Percentiles rank a stretch among this genome's conserved stretches.
phyloP scores from a whole-genome alignment of 2,797 vertebrate genomes.

The Sebastes taczanowskii region DNA sequence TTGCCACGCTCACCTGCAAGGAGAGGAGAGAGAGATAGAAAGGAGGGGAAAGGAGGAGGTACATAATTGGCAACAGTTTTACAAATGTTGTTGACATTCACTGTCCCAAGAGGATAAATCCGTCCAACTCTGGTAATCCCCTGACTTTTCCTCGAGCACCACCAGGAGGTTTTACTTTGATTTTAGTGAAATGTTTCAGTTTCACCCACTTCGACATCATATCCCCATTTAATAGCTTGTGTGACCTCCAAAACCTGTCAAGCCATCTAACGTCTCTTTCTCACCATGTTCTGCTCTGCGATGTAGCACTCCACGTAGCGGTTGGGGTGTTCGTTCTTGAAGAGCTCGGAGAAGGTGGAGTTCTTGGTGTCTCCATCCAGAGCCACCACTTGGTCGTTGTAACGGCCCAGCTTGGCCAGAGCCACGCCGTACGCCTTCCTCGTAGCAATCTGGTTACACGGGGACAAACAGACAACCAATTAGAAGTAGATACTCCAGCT shows the following conservation, averaged over 20 bases:
- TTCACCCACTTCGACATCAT: no score
- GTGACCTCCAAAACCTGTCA: neutral
- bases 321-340: slow-evolving; percentile 92
- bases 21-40: neutral
- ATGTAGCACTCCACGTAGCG: slow-evolving; percentile 96
- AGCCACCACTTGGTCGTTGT: slow-evolving; percentile 88
- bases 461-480: neutral
- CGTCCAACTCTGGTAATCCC: neutral
- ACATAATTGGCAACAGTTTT: no score
- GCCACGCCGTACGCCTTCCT: slow-evolving; percentile 93
- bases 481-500: neutral
- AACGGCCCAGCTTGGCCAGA: slow-evolving; percentile 91
- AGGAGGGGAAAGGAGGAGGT: neutral
- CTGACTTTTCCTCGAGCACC: neutral
- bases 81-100: neutral
- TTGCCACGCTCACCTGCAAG: slow-evolving; percentile 90
- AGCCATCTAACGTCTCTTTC: neutral
- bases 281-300: slow-evolving; percentile 96
- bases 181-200: no score
- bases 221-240: neutral
- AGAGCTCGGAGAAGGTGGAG: slow-evolving; percentile 92
- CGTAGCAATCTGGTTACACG: slow-evolving; percentile 86
- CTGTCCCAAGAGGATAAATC: neutral
- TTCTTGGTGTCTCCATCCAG: slow-evolving; percentile 96
- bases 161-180: neutral